A percentile compares a stretch with the other conserved stretches of the same genome.
Conservation (phyloP, 2,113 vertebrate genomes). For the Phrynocephalus versicolor region DNA sequence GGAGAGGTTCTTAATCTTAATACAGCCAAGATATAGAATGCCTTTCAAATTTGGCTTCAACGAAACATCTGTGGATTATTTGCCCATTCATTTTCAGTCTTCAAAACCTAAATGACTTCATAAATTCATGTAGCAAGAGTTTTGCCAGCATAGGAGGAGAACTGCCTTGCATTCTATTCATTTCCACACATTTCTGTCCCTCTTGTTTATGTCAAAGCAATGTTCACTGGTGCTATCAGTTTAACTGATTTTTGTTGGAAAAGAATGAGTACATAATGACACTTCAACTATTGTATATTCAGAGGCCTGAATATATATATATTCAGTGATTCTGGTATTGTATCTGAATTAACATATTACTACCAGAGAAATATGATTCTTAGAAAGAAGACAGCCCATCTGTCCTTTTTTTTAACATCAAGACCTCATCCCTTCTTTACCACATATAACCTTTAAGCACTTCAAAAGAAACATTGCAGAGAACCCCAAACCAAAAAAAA, state of each 20-base stretch:
- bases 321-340: constrained; percentile 24
- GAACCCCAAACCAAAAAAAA: too few relatives aligned
- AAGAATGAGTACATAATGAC: not conserved
- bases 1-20: not conserved
- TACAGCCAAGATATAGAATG: not conserved
- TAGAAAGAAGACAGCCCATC: not conserved
- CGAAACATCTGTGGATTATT: not conserved
- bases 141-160: not conserved
- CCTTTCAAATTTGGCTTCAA: not conserved
- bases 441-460: not conserved
- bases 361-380: not conserved
- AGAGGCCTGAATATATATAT: too few relatives aligned
- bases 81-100: not conserved
- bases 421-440: not conserved
- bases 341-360: constrained; percentile 16
- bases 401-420: not conserved
- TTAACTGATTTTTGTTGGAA: not conserved
- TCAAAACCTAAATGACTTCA: not conserved
- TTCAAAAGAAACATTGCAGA: too few relatives aligned
- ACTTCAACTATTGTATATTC: constrained; percentile 30
- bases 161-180: not conserved
- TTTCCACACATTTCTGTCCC: not conserved
- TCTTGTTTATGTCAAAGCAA: not conserved
- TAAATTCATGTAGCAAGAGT: not conserved
- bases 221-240: not conserved